A percentile compares a stretch with the other conserved stretches of the same genome.
Evolutionary conservation across 2,888 invertebrate species (phyloP).

Genomic region (Chrysolina americana): DNA sequence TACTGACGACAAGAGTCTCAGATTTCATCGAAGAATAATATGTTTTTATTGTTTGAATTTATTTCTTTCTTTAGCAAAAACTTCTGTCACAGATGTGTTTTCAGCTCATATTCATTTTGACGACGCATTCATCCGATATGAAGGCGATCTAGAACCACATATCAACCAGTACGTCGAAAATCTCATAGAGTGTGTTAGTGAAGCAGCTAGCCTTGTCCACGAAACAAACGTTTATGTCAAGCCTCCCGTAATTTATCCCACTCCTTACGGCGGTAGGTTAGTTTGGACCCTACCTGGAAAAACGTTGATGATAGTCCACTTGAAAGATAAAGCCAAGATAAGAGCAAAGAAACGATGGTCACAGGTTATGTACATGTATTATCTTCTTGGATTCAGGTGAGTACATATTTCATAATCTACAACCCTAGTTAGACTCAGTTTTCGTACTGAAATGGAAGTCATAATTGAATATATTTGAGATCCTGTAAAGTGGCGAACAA

Average conservation of each 20-base stretch:
- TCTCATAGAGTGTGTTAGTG: constrained; percentile 80
- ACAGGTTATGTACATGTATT: constrained; percentile 97
- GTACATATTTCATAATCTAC: constrained; percentile 72
- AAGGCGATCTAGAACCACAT: constrained; percentile 77
- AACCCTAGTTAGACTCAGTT: no score
- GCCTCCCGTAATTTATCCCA: constrained; percentile 82
- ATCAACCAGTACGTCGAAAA: constrained; percentile 87
- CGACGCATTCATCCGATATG: constrained; percentile 82
- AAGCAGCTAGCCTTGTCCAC: constrained; percentile 82
- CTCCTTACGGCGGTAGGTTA: constrained; percentile 90
- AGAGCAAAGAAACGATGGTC: constrained; percentile 94
- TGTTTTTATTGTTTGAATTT: no score
- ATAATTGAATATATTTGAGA: no score
- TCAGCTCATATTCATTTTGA: constrained; percentile 88
- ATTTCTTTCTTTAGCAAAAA: no score
- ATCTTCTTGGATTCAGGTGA: constrained; percentile 85
- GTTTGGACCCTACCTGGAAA: constrained; percentile 89
- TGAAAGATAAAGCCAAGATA: constrained; percentile 92
- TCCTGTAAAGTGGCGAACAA: no score
- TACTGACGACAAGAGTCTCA: no score
- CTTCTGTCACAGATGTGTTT: constrained; percentile 38
- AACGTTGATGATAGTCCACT: constrained; percentile 86
- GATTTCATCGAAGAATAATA: no score
- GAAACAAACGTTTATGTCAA: constrained; percentile 76
- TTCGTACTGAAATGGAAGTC: no score